Conservation (phyloP, 1,140 invertebrate genomes). For the Wiebesia pumilae region DNA sequence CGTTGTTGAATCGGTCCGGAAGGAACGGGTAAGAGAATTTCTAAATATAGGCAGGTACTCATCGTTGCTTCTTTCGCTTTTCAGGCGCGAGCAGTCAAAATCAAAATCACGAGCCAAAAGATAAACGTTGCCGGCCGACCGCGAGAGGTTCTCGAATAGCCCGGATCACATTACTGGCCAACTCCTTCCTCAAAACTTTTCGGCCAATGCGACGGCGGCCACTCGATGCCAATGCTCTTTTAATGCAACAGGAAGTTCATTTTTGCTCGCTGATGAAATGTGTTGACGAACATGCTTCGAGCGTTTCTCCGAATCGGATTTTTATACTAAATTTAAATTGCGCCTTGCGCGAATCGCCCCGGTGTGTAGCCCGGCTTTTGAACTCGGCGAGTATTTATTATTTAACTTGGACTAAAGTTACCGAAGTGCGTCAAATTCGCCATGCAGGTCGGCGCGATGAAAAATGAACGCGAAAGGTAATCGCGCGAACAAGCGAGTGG, state of each 20-base stretch:
- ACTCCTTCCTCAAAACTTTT: constrained; percentile 17
- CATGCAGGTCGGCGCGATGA: no score
- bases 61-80: not conserved
- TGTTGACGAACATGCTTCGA: not conserved
- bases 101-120: no score
- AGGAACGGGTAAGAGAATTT: not conserved
- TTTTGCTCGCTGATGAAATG: not conserved
- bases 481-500: no score
- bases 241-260: not conserved
- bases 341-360: no score
- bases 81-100: not conserved
- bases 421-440: no score
- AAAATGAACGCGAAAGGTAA: no score
- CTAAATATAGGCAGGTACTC: not conserved
- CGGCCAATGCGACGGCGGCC: not conserved
- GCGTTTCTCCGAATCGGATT: not conserved
- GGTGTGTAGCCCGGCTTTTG: no score
- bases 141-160: not conserved
- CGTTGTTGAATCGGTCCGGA: no score
- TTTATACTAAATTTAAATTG: not conserved
- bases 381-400: no score
- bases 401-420: no score
- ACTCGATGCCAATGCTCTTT: not conserved
- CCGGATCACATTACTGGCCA: not conserved
- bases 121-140: no score